These are phyloP conservation scores for Octopus sinensis DNA, from an alignment of 1,140 invertebrate species.

Conservation along the genomic window DNA sequence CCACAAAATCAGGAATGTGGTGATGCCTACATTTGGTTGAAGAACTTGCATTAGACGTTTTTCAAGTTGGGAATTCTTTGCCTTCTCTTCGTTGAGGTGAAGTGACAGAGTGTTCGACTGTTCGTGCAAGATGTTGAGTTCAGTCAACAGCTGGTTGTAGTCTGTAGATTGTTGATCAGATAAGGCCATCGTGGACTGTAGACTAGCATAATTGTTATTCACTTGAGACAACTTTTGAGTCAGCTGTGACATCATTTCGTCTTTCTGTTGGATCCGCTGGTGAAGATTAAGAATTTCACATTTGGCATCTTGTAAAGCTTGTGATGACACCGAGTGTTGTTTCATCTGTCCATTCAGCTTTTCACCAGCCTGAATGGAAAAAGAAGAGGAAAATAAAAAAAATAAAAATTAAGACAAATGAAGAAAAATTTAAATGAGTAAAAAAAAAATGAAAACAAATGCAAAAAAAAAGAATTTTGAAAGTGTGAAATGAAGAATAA, in stretches of 20 bases:
- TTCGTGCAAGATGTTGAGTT: conserved; percentile 14
- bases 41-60: neutral
- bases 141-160: conserved; percentile 19
- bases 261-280: conserved; percentile 33
- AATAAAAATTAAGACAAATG: no score
- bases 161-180: conserved; percentile 16
- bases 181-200: conserved; percentile 13
- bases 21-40: no score
- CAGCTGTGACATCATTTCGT: conserved; percentile 33
- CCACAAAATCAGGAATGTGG: no score
- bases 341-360: conserved; percentile 34
- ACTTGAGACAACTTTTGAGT: conserved; percentile 29
- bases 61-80: neutral
- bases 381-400: neutral
- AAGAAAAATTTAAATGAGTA: no score
- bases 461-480: no score
- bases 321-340: conserved; percentile 31
- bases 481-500: no score
- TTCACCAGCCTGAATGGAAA: conserved; percentile 40
- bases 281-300: conserved; percentile 37
- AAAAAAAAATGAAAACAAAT: no score
- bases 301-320: conserved; percentile 39
- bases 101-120: neutral
- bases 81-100: neutral
- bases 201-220: conserved; percentile 23